Conservation (phyloP, 2,888 invertebrate species). For the Cerastis rubricosa region DNA sequence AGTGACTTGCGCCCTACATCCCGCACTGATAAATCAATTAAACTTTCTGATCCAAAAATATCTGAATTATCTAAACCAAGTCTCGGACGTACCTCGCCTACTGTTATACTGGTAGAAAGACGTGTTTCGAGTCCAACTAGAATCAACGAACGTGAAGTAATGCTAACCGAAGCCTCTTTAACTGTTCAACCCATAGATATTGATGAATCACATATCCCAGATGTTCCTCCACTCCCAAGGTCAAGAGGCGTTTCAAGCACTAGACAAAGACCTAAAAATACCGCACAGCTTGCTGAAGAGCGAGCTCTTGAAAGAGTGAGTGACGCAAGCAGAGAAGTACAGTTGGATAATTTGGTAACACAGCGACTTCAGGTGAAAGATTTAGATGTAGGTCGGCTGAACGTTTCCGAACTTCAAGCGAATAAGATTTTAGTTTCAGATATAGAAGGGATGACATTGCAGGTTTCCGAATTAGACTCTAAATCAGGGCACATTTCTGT, state of each 20-base stretch:
- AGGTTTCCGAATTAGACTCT: slow-evolving; percentile 93
- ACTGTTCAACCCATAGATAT: slow-evolving; percentile 92
- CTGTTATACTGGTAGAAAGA: slow-evolving; percentile 91
- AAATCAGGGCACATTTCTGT: slow-evolving; percentile 93
- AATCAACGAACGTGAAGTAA: slow-evolving; percentile 91
- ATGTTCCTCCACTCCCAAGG: slow-evolving; percentile 86
- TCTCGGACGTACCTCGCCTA: slow-evolving; percentile 91
- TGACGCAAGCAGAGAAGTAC: slow-evolving; percentile 81
- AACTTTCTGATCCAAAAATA: slow-evolving; percentile 90
- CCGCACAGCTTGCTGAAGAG: slow-evolving; percentile 71
- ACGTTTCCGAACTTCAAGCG: slow-evolving; percentile 95
- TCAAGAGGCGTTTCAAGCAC: slow-evolving; percentile 73
- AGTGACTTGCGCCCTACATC: slow-evolving; percentile 89
- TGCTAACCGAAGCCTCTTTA: slow-evolving; percentile 92
- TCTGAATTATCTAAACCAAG: slow-evolving; percentile 90
- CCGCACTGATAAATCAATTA: slow-evolving; percentile 90
- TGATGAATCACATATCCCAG: slow-evolving; percentile 85
- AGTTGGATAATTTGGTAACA: slow-evolving; percentile 89
- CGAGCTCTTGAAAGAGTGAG: slow-evolving; percentile 81
- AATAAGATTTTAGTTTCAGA: slow-evolving; percentile 95
- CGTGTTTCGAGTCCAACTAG: slow-evolving; percentile 91
- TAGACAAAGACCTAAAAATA: slow-evolving; percentile 70
- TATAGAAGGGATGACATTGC: slow-evolving; percentile 94
- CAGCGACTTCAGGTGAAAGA: slow-evolving; percentile 93
- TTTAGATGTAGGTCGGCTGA: slow-evolving; percentile 94